Conservation (phyloP, 2,113 vertebrate species). For the Pachycephala philippinensis region DNA sequence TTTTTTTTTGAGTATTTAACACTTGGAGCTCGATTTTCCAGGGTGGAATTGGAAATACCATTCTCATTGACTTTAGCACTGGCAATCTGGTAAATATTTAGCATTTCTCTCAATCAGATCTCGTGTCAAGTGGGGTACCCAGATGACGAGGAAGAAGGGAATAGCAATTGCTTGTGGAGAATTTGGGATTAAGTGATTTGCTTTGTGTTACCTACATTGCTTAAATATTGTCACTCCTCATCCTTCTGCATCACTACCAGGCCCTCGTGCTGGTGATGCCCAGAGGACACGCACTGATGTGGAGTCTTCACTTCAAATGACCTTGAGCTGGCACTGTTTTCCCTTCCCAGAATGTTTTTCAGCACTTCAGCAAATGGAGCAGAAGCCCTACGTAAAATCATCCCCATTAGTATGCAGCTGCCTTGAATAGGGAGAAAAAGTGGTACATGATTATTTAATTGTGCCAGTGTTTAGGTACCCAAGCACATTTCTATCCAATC, state of each 20-base stretch:
- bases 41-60: neutral
- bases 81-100: neutral
- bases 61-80: neutral
- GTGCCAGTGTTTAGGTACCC: neutral
- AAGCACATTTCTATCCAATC: neutral
- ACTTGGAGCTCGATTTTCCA: neutral
- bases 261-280: neutral
- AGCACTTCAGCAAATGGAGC: neutral
- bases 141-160: neutral
- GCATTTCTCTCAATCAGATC: neutral
- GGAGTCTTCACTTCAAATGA: neutral
- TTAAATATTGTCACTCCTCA: neutral
- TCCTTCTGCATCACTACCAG: neutral
- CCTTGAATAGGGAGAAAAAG: neutral
- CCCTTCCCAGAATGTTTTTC: neutral
- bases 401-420: neutral
- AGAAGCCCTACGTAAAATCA: neutral
- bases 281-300: rapidly evolving
- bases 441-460: neutral
- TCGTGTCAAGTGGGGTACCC: neutral
- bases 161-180: neutral
- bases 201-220: neutral
- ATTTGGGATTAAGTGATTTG: neutral
- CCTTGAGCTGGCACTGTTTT: neutral
- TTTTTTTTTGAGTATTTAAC: neutral